Conservation (phyloP, 2,113 vertebrate species). For the Acanthochromis polyacanthus region DNA sequence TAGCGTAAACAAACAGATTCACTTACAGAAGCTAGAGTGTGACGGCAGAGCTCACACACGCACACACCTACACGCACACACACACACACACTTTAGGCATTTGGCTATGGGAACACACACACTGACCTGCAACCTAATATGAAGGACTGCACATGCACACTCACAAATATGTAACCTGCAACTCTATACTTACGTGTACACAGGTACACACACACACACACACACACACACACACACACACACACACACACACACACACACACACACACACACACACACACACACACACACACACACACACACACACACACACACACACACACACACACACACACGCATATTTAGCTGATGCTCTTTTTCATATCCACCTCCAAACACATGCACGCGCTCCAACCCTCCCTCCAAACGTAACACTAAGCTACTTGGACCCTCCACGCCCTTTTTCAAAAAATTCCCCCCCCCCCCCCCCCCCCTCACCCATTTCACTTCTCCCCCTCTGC, state of each 20-base stretch:
- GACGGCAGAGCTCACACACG: not conserved
- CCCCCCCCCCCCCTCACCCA: slow-evolving; percentile 9
- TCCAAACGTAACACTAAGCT: slow-evolving; percentile 21
- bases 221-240: not conserved
- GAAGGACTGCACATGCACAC: not conserved
- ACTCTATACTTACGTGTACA: not conserved
- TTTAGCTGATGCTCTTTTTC: slow-evolving; percentile 31
- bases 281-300: no score
- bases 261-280: slow-evolving; percentile 1
- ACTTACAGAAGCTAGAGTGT: slow-evolving; percentile 41
- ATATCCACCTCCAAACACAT: slow-evolving; percentile 4
- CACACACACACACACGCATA: not conserved
- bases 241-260: not conserved
- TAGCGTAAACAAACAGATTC: slow-evolving; percentile 65
- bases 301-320: slow-evolving; percentile 8
- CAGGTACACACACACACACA: slow-evolving; percentile 6
- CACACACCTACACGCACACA: not conserved
- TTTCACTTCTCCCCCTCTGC: slow-evolving; percentile 40
- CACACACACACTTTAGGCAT: not conserved
- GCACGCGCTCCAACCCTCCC: not conserved
- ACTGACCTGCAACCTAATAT: not conserved
- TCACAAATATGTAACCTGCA: not conserved
- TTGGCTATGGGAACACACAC: slow-evolving; percentile 4
- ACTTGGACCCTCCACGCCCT: slow-evolving; percentile 59
- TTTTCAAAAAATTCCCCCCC: no score